Percentiles rank a stretch among this genome's conserved stretches.
phyloP scores from a whole-genome alignment of 2,797 vertebrate genomes.

The Crocidura indochinensis region DNA sequence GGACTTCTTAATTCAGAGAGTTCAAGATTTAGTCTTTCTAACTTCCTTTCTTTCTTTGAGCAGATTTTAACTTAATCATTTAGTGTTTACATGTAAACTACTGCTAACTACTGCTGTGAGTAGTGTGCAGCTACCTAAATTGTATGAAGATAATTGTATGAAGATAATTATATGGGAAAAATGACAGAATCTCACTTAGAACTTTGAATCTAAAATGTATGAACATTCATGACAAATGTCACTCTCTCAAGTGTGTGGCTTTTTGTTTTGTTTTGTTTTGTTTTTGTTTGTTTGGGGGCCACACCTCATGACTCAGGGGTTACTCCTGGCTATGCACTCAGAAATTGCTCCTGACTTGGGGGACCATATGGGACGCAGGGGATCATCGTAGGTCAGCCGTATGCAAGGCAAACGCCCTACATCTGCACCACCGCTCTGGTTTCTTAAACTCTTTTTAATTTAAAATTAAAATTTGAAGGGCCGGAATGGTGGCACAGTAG shows the following conservation, averaged over 20 bases:
- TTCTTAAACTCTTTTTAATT: too few relatives aligned
- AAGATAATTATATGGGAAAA: neutral
- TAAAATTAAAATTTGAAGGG: too few relatives aligned
- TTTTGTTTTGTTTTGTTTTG: too few relatives aligned
- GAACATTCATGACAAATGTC: neutral
- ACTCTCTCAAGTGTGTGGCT: slow-evolving; percentile 9
- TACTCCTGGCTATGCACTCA: too few relatives aligned
- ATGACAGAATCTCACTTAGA: slow-evolving; percentile 5
- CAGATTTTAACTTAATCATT: slow-evolving; percentile 6
- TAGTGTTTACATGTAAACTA: slow-evolving; percentile 7
- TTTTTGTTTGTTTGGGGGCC: too few relatives aligned
- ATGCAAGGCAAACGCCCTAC: too few relatives aligned
- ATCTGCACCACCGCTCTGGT: too few relatives aligned
- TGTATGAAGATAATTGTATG: neutral
- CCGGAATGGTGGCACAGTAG: too few relatives aligned
- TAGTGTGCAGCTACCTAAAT: neutral
- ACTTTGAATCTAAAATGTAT: neutral
- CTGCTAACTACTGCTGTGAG: neutral
- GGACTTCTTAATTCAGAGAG: neutral
- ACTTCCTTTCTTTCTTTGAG: slow-evolving; percentile 8
- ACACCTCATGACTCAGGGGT: too few relatives aligned
- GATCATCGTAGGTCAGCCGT: too few relatives aligned
- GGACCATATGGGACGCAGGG: too few relatives aligned
- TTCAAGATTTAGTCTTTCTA: neutral
- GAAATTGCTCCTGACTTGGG: too few relatives aligned